phyloP scores from a whole-genome alignment of 2,888 invertebrate genomes.

The Slavum lentiscoides region DNA sequence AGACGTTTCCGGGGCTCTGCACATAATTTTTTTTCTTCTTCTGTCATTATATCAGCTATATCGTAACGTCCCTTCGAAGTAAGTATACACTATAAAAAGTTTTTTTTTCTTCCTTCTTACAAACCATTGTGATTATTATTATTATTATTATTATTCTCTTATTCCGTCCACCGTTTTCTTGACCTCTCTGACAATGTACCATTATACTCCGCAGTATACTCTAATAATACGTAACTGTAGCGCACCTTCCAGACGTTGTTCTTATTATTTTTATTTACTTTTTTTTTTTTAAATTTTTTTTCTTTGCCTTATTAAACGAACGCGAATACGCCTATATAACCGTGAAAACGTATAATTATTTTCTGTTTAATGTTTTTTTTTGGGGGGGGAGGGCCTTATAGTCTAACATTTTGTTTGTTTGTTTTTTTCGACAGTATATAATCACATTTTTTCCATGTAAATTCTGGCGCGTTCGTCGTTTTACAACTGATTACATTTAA shows the following conservation, averaged over 20 bases:
- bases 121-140: constrained; percentile 12
- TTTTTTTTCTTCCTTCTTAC: background rate
- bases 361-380: too few species aligned
- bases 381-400: too few species aligned
- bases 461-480: too few species aligned
- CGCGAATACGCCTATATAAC: too few species aligned
- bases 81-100: constrained; percentile 3
- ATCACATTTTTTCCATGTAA: too few species aligned
- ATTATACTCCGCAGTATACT: too few species aligned
- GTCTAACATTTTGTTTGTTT: too few species aligned
- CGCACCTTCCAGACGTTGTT: background rate
- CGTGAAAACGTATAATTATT: too few species aligned
- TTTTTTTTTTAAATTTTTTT: too few species aligned
- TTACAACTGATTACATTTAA: too few species aligned
- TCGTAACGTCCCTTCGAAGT: background rate
- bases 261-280: background rate
- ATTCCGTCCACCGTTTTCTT: background rate
- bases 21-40: background rate
- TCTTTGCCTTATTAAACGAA: too few species aligned
- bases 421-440: too few species aligned
- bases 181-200: background rate
- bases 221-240: background rate
- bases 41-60: background rate
- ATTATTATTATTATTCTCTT: constrained; percentile 22
- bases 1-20: constrained; percentile 7